These are phyloP conservation scores for Paracentrotus lividus DNA, from an alignment of 53 echinoderm and acorn worm genomes.

Conservation along the genomic window DNA sequence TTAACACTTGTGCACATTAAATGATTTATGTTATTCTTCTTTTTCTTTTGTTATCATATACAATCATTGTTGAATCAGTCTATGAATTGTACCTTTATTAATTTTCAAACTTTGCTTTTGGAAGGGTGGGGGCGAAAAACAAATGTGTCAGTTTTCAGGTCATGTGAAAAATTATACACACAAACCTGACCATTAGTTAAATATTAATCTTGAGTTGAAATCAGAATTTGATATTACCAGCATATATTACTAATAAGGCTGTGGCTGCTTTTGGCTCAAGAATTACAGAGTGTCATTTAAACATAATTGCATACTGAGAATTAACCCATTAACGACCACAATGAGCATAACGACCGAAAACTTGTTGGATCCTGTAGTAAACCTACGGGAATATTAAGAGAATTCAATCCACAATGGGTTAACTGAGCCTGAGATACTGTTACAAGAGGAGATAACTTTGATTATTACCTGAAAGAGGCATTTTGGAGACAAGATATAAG, in stretches of 20 bases:
- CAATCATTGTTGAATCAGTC: too few relatives aligned
- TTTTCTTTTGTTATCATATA: too few relatives aligned
- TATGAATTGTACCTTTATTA: neutral
- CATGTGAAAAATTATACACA: neutral
- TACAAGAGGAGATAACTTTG: too few relatives aligned
- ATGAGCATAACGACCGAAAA: too few relatives aligned
- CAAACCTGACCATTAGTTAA: neutral
- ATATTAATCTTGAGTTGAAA: neutral
- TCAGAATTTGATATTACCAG: neutral
- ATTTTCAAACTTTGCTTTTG: neutral
- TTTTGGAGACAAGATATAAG: too few relatives aligned
- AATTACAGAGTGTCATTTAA: neutral
- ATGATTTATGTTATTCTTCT: too few relatives aligned
- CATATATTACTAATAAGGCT: neutral
- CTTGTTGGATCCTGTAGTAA: too few relatives aligned
- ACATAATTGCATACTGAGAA: neutral
- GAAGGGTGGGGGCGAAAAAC: neutral
- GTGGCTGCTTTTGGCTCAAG: neutral
- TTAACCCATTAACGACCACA: neutral
- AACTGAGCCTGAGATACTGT: too few relatives aligned
- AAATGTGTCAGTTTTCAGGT: neutral
- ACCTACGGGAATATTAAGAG: too few relatives aligned
- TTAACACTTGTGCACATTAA: too few relatives aligned
- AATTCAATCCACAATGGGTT: too few relatives aligned
- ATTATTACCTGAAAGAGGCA: too few relatives aligned